Percentiles rank a stretch among this genome's conserved stretches.
These are phyloP conservation scores for Fistularia tabacaria DNA, from an alignment of 2,797 vertebrate species.

Conservation along the genomic window DNA sequence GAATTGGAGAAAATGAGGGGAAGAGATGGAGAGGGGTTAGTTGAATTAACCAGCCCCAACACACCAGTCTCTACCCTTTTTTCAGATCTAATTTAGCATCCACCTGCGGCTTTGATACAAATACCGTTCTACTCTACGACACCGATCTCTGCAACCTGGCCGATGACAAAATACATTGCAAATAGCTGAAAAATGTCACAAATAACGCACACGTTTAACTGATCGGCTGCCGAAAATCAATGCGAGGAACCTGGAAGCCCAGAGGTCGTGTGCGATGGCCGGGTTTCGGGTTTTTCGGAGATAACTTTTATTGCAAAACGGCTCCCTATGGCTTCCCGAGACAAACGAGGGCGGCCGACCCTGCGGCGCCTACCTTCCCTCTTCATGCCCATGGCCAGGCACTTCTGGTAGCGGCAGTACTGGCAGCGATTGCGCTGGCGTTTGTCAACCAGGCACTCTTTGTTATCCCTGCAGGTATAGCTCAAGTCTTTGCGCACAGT, in stretches of 20 bases:
- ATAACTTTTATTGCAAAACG: too few relatives aligned
- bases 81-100: constrained; percentile 25
- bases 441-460: constrained; percentile 95
- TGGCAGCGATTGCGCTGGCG: constrained; percentile 95
- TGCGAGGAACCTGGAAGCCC: too few relatives aligned
- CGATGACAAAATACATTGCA: too few relatives aligned
- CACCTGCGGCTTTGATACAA: constrained; percentile 17
- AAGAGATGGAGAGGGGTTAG: constrained; percentile 58
- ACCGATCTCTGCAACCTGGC: too few relatives aligned
- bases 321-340: too few relatives aligned
- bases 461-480: constrained; percentile 95
- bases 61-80: constrained; percentile 37
- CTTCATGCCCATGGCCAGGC: constrained; percentile 96
- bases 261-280: too few relatives aligned
- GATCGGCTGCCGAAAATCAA: too few relatives aligned
- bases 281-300: too few relatives aligned
- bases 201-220: too few relatives aligned
- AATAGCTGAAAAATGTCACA: too few relatives aligned
- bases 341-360: not conserved
- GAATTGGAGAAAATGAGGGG: constrained; percentile 60
- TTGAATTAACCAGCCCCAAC: constrained; percentile 50
- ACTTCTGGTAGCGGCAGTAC: constrained; percentile 95
- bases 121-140: constrained; percentile 3
- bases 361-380: constrained; percentile 82
- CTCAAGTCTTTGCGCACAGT: constrained; percentile 94